Evolutionary conservation across 2,797 vertebrate genomes (phyloP).

Genomic region (Rhabdophis nuchalis): DNA sequence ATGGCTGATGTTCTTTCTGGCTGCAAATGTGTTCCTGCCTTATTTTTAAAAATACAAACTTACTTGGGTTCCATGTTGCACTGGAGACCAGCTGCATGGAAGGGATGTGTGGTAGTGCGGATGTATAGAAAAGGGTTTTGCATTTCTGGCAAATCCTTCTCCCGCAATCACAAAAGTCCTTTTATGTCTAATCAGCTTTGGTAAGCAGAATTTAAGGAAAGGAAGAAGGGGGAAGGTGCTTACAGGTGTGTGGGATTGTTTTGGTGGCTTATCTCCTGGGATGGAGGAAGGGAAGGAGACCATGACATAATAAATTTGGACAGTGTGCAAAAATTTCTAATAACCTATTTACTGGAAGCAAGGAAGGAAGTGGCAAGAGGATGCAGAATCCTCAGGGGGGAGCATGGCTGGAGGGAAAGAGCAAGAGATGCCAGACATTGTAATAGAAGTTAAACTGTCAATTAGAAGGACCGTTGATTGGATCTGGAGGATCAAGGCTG

Average conservation of each 20-base stretch:
- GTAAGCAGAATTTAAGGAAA: not conserved
- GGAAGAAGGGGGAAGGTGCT: constrained; percentile 9
- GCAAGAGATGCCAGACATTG: too few relatives aligned
- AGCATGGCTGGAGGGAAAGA: not conserved
- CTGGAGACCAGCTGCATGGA: constrained; percentile 28
- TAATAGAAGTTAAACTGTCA: not conserved
- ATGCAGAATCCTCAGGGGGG: rapidly evolving
- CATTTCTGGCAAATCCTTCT: not conserved
- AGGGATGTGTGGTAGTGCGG: constrained; percentile 26
- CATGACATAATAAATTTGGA: not conserved
- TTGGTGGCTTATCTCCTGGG: not conserved
- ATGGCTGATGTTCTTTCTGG: not conserved
- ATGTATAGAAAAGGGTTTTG: constrained; percentile 9
- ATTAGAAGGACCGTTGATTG: not conserved
- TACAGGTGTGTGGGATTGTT: constrained; percentile 14
- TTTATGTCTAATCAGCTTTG: not conserved
- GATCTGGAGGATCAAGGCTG: not conserved
- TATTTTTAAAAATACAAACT: not conserved
- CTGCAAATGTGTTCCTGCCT: not conserved
- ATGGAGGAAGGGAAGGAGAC: not conserved
- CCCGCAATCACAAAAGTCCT: not conserved
- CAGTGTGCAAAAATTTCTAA: constrained; percentile 1
- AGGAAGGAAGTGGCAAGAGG: not conserved
- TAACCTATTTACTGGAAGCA: not conserved
- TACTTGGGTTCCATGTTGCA: not conserved